Evolutionary conservation across 2,888 invertebrate genomes (phyloP).

Genomic region (Mylabris sibirica): DNA sequence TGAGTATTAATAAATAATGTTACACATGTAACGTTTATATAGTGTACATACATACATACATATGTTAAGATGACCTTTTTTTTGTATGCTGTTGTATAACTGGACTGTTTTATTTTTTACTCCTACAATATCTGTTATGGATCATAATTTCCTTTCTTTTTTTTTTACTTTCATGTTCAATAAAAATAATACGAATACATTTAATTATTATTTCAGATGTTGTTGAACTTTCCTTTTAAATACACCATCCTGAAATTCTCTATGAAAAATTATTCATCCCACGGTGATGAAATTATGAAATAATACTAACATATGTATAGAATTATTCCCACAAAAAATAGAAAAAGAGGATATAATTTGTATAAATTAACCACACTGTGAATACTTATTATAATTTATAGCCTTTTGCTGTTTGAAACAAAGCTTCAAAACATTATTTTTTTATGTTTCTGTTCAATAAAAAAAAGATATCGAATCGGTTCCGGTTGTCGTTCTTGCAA

Average conservation of each 20-base stretch:
- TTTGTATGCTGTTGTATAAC: slow-evolving; percentile 8
- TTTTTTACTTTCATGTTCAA: slow-evolving; percentile 5
- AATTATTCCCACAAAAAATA: no score
- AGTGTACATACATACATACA: slow-evolving; percentile 1
- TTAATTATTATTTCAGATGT: neutral
- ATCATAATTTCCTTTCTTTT: neutral
- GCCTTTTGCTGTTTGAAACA: no score
- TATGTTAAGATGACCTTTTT: slow-evolving; percentile 11
- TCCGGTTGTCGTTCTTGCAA: no score
- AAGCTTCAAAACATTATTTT: no score
- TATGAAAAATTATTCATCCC: neutral
- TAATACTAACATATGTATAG: no score
- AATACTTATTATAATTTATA: no score
- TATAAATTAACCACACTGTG: no score
- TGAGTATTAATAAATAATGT: neutral
- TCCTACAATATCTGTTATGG: slow-evolving; percentile 8
- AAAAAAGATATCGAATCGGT: no score
- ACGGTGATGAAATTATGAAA: no score
- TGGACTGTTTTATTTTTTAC: neutral
- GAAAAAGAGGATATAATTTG: no score
- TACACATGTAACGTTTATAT: slow-evolving; percentile 4
- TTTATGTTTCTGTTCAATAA: no score
- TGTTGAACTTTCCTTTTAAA: neutral
- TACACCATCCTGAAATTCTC: neutral
- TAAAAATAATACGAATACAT: neutral